Conservation (phyloP, 2,797 vertebrate genomes). For the Philypnodon macrostomus region DNA sequence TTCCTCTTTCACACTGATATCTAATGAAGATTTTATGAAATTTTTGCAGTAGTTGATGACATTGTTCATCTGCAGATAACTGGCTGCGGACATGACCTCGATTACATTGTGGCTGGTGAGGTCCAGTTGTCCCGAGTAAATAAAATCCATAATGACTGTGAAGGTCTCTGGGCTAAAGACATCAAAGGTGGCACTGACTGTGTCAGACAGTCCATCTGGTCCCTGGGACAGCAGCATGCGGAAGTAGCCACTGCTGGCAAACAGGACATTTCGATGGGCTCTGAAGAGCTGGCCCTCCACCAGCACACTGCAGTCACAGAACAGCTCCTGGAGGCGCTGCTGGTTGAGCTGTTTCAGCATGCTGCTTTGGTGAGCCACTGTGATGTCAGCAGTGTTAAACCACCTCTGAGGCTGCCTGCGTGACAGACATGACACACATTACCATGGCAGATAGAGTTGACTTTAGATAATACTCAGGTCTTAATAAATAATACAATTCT, state of each 20-base stretch:
- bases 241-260: conserved; percentile 96
- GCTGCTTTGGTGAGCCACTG: conserved; percentile 87
- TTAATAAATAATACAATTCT: too few relatives aligned
- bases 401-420: conserved; percentile 76
- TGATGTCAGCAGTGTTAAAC: conserved; percentile 87
- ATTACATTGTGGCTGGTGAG: conserved; percentile 95
- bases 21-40: conserved; percentile 94
- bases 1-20: conserved; percentile 87
- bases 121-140: conserved; percentile 92
- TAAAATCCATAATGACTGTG: conserved; percentile 92
- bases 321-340: conserved; percentile 90
- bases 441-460: conserved; percentile 2
- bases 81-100: conserved; percentile 96
- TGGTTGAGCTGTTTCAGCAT: conserved; percentile 92
- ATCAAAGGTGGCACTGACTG: conserved; percentile 89
- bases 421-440: conserved; percentile 42
- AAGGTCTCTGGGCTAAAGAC: conserved; percentile 92
- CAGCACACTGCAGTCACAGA: conserved; percentile 93
- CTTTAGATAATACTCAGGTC: too few relatives aligned
- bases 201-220: conserved; percentile 72
- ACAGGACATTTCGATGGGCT: conserved; percentile 93
- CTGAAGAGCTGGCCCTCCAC: conserved; percentile 94
- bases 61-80: conserved; percentile 97
- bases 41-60: conserved; percentile 95
- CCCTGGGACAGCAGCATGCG: conserved; percentile 93